These are phyloP conservation scores for Trachemys scripta DNA, from an alignment of 2,113 vertebrate genomes.

Conservation along the genomic window DNA sequence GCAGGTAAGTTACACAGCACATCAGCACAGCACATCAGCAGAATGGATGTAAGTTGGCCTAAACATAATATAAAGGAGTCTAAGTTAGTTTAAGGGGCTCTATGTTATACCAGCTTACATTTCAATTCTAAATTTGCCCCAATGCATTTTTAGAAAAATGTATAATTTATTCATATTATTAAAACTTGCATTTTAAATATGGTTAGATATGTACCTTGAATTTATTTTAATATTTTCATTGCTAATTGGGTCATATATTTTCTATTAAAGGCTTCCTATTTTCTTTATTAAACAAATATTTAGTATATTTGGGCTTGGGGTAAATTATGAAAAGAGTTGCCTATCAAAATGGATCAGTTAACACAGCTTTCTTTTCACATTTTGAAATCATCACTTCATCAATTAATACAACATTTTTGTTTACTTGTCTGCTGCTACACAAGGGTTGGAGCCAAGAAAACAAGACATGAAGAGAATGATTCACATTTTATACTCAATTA, in stretches of 20 bases:
- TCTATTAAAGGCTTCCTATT: not conserved
- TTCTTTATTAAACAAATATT: not conserved
- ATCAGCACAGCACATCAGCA: not conserved
- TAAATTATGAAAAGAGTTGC: not conserved
- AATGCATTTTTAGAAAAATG: fast-evolving
- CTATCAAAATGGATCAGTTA: not conserved
- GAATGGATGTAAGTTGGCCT: not conserved
- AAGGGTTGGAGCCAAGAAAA: slow-evolving; percentile 8
- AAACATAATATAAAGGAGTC: not conserved
- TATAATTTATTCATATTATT: not conserved
- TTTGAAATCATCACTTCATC: not conserved
- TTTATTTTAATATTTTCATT: not conserved
- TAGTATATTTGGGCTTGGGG: not conserved
- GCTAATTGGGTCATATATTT: not conserved
- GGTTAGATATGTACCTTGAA: not conserved
- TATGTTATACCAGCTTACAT: not conserved
- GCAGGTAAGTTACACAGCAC: not conserved
- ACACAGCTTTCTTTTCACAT: not conserved
- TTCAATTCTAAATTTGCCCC: not conserved
- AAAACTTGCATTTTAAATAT: not conserved
- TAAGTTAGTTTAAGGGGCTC: not conserved
- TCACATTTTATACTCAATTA: not conserved
- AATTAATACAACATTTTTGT: not conserved
- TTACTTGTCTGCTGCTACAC: not conserved
- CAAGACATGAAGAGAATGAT: not conserved